A percentile compares a stretch with the other conserved stretches of the same genome.
Conservation (phyloP, 2,888 invertebrate species). For the Sisyra nigra region DNA sequence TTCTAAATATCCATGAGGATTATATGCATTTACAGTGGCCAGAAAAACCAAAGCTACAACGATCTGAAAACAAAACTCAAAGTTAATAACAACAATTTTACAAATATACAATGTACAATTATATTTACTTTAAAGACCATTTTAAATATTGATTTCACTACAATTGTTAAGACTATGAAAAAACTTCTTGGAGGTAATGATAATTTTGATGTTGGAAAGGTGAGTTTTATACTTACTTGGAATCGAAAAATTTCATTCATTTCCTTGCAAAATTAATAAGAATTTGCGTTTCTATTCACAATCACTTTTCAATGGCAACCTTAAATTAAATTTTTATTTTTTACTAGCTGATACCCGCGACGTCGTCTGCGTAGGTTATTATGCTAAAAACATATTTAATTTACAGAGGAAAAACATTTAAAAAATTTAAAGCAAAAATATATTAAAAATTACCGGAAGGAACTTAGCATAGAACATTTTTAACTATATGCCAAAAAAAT, state of each 20-base stretch:
- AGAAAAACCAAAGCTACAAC: not conserved
- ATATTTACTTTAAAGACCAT: not conserved
- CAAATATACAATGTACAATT: not conserved
- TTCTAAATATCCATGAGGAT: not conserved
- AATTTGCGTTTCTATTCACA: no score
- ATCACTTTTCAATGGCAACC: no score
- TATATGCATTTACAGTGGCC: slow-evolving; percentile 9
- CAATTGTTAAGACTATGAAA: not conserved
- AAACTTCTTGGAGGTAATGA: not conserved
- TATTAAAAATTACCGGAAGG: no score
- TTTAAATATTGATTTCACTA: not conserved
- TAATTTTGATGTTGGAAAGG: not conserved
- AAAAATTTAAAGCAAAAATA: no score
- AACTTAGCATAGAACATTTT: no score
- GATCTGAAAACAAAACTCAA: not conserved
- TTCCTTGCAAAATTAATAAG: not conserved
- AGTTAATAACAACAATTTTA: not conserved
- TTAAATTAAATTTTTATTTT: no score
- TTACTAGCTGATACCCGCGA: no score
- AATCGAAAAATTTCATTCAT: not conserved
- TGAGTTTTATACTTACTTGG: not conserved
- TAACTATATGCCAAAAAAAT: no score
- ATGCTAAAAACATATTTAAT: no score
- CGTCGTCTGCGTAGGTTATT: no score
- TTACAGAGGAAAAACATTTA: no score